phyloP scores from a whole-genome alignment of 2,113 vertebrate genomes.

The Bufo bufo region DNA sequence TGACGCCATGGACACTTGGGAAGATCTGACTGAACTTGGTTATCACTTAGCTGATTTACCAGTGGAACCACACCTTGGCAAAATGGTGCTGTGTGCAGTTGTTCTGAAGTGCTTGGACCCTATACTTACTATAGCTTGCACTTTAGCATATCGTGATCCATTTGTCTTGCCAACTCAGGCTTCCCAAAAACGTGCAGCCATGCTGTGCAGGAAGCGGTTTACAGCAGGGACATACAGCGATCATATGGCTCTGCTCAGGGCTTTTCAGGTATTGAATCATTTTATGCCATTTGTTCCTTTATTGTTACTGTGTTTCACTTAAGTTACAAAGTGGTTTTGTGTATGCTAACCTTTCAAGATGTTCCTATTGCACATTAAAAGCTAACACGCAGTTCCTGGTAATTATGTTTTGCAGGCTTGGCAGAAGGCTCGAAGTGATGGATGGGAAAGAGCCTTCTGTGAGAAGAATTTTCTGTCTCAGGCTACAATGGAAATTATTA shows the following conservation, averaged over 20 bases:
- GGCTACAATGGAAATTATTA: constrained; percentile 93
- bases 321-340: background rate
- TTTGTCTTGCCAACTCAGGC: constrained; percentile 86
- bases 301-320: background rate
- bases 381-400: background rate
- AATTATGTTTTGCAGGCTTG: constrained; percentile 77
- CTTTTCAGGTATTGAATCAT: constrained; percentile 84
- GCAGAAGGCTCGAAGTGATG: constrained; percentile 91
- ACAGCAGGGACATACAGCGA: constrained; percentile 88
- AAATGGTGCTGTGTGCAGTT: constrained; percentile 93
- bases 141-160: constrained; percentile 89
- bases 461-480: constrained; percentile 95
- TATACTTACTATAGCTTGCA: constrained; percentile 92
- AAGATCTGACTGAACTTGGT: constrained; percentile 92
- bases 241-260: constrained; percentile 93
- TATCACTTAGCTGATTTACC: constrained; percentile 91
- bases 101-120: constrained; percentile 95
- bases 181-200: constrained; percentile 84
- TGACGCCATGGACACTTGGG: constrained; percentile 91
- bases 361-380: background rate
- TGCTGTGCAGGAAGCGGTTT: constrained; percentile 85
- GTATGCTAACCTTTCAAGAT: background rate
- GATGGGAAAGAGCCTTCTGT: constrained; percentile 93
- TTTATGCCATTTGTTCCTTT: too few relatives aligned
- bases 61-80: constrained; percentile 93